Evolutionary conservation across 2,113 vertebrate genomes (phyloP), one percentile per base, ranked within the genome.

Genomic region (Tetrao urogallus): DNA sequence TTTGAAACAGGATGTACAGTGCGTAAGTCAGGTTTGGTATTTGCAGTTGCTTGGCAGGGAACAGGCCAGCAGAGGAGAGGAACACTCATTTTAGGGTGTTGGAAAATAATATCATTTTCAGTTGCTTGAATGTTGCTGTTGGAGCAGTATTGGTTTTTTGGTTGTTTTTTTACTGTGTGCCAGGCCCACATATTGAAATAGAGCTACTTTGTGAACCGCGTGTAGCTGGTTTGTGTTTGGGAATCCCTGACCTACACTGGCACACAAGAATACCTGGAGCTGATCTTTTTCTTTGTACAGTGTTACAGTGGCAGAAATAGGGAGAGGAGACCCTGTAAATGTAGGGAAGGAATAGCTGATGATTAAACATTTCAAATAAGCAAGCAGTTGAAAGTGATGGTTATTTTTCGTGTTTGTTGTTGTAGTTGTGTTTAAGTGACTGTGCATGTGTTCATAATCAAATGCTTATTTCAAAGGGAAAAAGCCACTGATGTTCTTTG

Each of bases 251-350:
- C 30, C 34, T 50, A 20, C 13, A 3, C 22, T 38, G 40, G 13
- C 22, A 75, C n/a, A 36, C 32, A 9, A 40, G 42, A 40, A 18
- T 52, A 24, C 12, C 50, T 66, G 34, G 43, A 65, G 34, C 43
- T 48, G 16, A 25, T 75, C 10, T 82, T 7, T 47, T 86, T 32
- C 50, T 9, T 48, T 50, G 34, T 52, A 11, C 7, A 9, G 15
- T 36, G 28, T 24, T 75, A 48, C 61, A 50, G 21, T 58, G 38
- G 24, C 30, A 69, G 72, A 90, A 65, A 11, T 32, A n/a, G 4
- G 28, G 43, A 60, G 19, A 4, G 20, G n/a, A 11, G 13, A 25
- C 6, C 5, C 17, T 0, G 0, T 58, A 70, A 60, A 28, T 38
- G 27, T 38, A 42, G 28, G 24, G 22, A 66, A 36, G 22, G 13